Percentiles rank a stretch among this genome's conserved stretches.
Evolutionary conservation across 2,797 vertebrate genomes (phyloP).

Genomic region (Sebastes taczanowskii): DNA sequence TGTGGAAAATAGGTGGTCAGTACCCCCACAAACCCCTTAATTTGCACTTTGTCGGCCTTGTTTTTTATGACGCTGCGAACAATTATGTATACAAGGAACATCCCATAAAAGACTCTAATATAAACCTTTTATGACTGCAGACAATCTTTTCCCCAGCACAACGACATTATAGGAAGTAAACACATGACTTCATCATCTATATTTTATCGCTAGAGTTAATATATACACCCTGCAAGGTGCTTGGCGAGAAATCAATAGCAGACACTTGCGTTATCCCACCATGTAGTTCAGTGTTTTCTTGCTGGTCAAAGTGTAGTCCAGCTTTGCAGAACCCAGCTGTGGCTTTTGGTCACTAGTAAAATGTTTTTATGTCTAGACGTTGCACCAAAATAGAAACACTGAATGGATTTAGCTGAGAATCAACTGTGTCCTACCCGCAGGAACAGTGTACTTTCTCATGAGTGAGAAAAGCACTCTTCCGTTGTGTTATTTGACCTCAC

Average conservation of each 20-base stretch:
- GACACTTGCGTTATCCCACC: conserved; percentile 32
- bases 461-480: conserved; percentile 31
- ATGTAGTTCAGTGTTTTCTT: conserved; percentile 15
- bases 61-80: conserved; percentile 77
- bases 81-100: conserved; percentile 80
- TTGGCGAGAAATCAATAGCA: conserved; percentile 50
- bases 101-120: conserved; percentile 81
- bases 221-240: conserved; percentile 60
- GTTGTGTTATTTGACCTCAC: conserved; percentile 42
- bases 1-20: conserved; percentile 77
- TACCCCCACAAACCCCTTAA: conserved; percentile 74
- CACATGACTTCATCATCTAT: conserved; percentile 67
- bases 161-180: conserved; percentile 56
- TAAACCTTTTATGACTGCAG: conserved; percentile 79
- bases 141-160: conserved; percentile 72
- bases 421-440: conserved; percentile 44
- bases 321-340: conserved; percentile 53
- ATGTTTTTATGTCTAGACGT: conserved; percentile 78
- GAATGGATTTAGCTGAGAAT: conserved; percentile 63
- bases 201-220: conserved; percentile 58
- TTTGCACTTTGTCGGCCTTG: conserved; percentile 75
- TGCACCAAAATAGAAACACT: conserved; percentile 70
- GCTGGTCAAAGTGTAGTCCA: conserved; percentile 31
- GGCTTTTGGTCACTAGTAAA: conserved; percentile 71
- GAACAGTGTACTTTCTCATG: conserved; percentile 66